Evolutionary conservation across 2,797 vertebrate species (phyloP).

Genomic region (Knipowitschia caucasica): DNA sequence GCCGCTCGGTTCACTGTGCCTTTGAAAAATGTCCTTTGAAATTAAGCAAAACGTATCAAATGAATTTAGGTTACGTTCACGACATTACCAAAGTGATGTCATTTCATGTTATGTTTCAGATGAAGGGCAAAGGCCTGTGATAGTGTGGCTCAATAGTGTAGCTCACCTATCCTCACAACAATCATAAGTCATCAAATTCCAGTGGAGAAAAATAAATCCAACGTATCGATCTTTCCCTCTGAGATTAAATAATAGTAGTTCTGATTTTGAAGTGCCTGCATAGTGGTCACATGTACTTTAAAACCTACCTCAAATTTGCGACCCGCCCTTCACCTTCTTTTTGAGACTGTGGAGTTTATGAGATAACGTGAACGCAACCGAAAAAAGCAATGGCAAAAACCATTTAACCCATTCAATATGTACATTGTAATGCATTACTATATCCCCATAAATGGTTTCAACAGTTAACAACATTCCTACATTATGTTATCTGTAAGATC

Average conservation of each 20-base stretch:
- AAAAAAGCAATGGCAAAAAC: conserved; percentile 59
- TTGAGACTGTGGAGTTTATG: neutral
- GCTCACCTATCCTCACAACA: neutral
- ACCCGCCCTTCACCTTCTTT: neutral
- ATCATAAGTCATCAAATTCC: neutral
- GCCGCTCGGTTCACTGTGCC: conserved; percentile 29
- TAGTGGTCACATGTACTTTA: no score
- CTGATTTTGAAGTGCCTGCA: no score
- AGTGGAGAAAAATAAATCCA: no score
- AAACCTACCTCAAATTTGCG: neutral
- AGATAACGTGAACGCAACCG: neutral
- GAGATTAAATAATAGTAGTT: no score
- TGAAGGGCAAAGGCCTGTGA: neutral
- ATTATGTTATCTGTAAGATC: conserved; percentile 60
- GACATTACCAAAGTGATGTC: neutral
- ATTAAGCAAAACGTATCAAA: conserved; percentile 56
- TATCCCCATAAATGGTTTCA: conserved; percentile 59
- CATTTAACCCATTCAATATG: conserved; percentile 62
- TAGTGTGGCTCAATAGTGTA: no score
- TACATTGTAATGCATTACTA: conserved; percentile 65
- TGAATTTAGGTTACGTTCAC: conserved; percentile 7
- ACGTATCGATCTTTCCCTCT: no score
- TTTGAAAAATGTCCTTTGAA: conserved; percentile 31
- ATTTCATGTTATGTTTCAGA: neutral
- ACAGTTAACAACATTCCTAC: conserved; percentile 69